Conservation (phyloP, 2,888 invertebrate genomes). For the Caenorhabditis japonica region DNA sequence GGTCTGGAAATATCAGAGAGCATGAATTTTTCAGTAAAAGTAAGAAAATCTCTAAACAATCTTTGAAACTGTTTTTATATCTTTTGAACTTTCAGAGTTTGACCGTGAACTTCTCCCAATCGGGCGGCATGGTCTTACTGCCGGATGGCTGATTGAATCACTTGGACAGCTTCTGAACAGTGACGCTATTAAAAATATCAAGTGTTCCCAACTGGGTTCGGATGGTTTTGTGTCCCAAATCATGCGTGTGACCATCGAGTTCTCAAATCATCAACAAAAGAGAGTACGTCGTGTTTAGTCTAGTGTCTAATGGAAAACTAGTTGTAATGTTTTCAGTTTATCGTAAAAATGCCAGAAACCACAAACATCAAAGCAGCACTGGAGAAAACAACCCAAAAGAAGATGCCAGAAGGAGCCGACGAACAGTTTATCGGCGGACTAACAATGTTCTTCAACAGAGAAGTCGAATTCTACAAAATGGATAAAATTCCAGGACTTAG, state of each 20-base stretch:
- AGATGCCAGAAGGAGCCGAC: constrained; percentile 51
- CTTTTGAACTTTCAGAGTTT: constrained; percentile 20
- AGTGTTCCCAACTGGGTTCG: constrained; percentile 43
- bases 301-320: constrained; percentile 8
- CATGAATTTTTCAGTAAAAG: constrained; percentile 46
- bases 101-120: constrained; percentile 31
- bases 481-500: constrained; percentile 47
- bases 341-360: constrained; percentile 63
- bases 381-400: constrained; percentile 40
- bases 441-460: constrained; percentile 55
- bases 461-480: constrained; percentile 56
- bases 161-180: constrained; percentile 18
- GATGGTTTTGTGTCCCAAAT: constrained; percentile 64
- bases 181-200: constrained; percentile 15
- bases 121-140: constrained; percentile 48
- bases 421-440: constrained; percentile 53
- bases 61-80: not conserved
- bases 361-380: constrained; percentile 54
- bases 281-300: constrained; percentile 19
- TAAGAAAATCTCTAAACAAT: constrained; percentile 5
- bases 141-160: constrained; percentile 40
- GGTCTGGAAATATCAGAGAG: constrained; percentile 22
- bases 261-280: constrained; percentile 20
- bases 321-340: constrained; percentile 41
- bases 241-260: constrained; percentile 43